Base-by-base conservation (phyloP, 2,113 vertebrate species). In the Rostratula benghalensis region DNA sequence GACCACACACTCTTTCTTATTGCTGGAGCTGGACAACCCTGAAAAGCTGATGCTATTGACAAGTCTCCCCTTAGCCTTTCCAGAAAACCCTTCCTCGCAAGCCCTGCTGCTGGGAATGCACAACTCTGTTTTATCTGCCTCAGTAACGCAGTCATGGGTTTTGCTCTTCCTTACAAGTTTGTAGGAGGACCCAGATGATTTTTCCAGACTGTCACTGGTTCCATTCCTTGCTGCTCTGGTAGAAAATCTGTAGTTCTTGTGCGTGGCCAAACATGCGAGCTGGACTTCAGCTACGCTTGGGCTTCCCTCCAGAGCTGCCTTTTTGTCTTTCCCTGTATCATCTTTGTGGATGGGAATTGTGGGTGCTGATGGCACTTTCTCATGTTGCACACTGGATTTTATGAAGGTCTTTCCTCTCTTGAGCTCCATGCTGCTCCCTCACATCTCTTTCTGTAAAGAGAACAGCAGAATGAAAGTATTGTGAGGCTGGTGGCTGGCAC, bases 361-460 rank as follows among this genome's bases (percentile, higher is more conserved):
- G 11, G 73, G 39, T 20, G 51, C 93, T 61, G 84, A 43, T 35
- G 81, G 90, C 50, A 57, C 74, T 64, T 98, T 98, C 77, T 98
- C 98, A 0, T 97, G 96, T 50, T 98, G 98, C 53, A 95, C 82
- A 20, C 97, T 98, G 68, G 96, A 98, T 92, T 98, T 98, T 88
- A 98, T 98, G 95, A 98, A 98, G 13, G 98, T 98, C 87, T 98
- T 98, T 77, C 98, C 98, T 93, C 98, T 97, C 92, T 90, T 98
- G 78, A 98, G 96, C 78, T 98, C 98, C 98, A 98, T 98, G 15
- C 31, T 97, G 64, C 59, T 77, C 73, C 37, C 39, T 94, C 61
- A 89, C 63, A 85, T 78, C 22, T 28, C 74, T 73, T 87, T 89
- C 97, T 98, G 91, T 59, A 77, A 95, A 73, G 33, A 93, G 95